phyloP scores from a whole-genome alignment of 2,113 vertebrate genomes.

The Cynopterus brachyotis region DNA sequence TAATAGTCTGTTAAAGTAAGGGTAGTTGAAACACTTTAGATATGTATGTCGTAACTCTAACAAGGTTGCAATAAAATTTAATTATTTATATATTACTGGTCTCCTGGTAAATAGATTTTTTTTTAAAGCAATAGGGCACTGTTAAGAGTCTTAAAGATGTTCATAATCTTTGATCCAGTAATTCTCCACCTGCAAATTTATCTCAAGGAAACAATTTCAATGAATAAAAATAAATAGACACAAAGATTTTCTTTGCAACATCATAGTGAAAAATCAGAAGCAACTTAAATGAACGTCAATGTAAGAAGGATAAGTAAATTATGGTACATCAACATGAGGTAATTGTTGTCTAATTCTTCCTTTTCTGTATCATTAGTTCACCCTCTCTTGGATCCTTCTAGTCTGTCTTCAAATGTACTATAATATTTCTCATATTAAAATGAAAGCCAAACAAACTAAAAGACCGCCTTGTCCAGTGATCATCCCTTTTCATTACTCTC shows the following conservation, averaged over 20 bases:
- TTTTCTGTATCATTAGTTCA: background rate
- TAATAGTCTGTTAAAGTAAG: background rate
- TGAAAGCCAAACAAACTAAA: background rate
- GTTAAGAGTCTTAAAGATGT: slow-evolving; percentile 21
- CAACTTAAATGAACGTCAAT: background rate
- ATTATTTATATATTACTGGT: background rate
- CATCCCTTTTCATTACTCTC: background rate
- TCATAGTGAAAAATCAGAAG: slow-evolving; percentile 3
- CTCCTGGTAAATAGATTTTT: background rate
- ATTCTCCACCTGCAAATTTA: background rate
- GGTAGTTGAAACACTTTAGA: background rate
- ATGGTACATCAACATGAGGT: background rate
- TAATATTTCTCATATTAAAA: background rate
- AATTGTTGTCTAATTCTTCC: background rate
- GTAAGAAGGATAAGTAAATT: background rate
- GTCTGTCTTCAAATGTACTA: background rate
- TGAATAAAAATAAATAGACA: background rate
- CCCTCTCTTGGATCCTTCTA: background rate
- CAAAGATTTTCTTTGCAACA: background rate
- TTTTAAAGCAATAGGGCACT: background rate
- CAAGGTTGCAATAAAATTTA: background rate
- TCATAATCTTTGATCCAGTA: background rate
- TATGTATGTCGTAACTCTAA: background rate
- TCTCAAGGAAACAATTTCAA: background rate
- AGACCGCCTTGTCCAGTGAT: background rate